Base-by-base conservation (phyloP, 2,113 vertebrate species). In the Hassar affinis region DNA sequence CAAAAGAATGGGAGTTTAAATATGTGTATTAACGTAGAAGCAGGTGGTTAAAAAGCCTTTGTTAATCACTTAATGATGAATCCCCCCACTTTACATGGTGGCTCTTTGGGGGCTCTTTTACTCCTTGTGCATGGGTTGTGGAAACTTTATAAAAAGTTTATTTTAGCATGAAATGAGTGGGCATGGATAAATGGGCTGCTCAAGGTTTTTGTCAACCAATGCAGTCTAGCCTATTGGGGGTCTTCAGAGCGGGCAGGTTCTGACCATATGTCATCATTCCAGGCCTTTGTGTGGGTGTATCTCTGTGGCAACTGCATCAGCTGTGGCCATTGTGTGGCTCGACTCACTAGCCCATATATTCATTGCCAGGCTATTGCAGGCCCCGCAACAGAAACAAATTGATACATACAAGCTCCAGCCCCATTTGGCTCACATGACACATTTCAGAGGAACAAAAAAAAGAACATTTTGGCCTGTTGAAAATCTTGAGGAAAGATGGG, bases 221-320 rank as follows among this genome's bases (percentile, higher is more conserved):
- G 91, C 92, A 88, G 89, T 91, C 88, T 79, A 30, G 90, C 83
- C 95, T 92, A 90, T 93, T 93, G 95, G 93, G 92, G 94, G 91
- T 92, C 93, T 92, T 86, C 88, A 83, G 89, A 90, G 88, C 86
- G 85, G 94, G 95, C 95, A 96, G 93, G 93, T 91, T 93, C 81
- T 81, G 94, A 96, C 96, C 96, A 96, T 96, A 97, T 96, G 96
- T 97, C 96, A 95, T 96, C 95, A 94, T 96, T 96, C 95, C 95
- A 85, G 77, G 45, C 84, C 89, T 91, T 95, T 90, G 95, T 95
- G 91, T 79, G 87, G 91, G 88, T 35, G 90, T 94, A 93, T 97
- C 95, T 94, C 95, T 94, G 93, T 94, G 95, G 95, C 94, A 90
- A 95, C 96, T 91, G 88, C 94, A 95, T 95, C 94, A 94, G 95